Conservation (phyloP, 2,113 vertebrate genomes). For the Synodontis membranacea region DNA sequence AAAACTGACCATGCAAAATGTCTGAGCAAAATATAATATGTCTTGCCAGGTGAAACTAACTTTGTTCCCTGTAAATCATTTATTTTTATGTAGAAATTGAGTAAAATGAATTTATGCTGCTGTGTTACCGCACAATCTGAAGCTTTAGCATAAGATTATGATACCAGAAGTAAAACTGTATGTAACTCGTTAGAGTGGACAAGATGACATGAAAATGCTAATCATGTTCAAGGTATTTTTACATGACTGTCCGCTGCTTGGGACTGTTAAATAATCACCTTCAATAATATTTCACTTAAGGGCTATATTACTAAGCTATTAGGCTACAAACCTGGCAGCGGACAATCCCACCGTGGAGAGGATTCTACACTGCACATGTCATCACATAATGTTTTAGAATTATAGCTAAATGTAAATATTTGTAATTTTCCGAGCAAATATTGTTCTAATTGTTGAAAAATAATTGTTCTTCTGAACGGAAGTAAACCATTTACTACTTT, state of each 20-base stretch:
- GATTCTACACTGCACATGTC: neutral
- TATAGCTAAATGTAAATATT: neutral
- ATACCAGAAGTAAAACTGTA: neutral
- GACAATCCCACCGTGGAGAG: neutral
- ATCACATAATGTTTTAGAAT: neutral
- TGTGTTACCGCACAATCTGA: neutral
- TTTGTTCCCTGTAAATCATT: neutral
- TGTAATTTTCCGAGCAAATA: neutral
- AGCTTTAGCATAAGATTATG: neutral
- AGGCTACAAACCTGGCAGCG: neutral
- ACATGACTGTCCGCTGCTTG: neutral
- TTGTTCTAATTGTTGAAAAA: neutral
- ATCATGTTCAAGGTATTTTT: neutral
- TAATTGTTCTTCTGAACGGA: too few species aligned
- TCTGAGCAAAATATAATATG: neutral
- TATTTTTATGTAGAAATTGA: neutral
- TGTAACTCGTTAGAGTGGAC: neutral
- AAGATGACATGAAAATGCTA: neutral
- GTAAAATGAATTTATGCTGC: neutral
- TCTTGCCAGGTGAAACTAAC: neutral
- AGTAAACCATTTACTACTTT: neutral
- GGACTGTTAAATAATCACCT: neutral
- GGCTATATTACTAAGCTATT: neutral
- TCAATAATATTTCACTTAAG: neutral
- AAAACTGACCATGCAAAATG: neutral